These are phyloP conservation scores for Drosophila hamatofila DNA, from an alignment of 2,888 invertebrate species.

Conservation along the genomic window DNA sequence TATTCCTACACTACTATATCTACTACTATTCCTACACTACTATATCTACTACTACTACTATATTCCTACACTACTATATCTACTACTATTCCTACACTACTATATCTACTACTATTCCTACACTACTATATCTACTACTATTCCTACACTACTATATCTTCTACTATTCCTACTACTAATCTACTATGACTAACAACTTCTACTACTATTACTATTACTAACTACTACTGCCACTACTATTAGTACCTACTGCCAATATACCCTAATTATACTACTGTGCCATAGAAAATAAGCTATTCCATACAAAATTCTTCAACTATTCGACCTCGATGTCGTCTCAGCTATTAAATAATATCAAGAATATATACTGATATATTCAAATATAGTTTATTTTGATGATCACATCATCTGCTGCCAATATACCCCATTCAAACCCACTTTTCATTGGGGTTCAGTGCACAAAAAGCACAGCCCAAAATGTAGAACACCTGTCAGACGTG, in stretches of 20 bases:
- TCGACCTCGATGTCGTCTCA: neutral
- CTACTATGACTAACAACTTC: neutral
- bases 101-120: too few species aligned
- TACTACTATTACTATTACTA: too few species aligned
- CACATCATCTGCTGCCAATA: neutral
- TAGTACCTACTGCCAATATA: neutral
- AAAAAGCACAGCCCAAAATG: conserved; percentile 47
- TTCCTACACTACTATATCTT: neutral
- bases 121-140: too few species aligned
- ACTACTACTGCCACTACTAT: neutral
- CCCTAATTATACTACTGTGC: too few species aligned
- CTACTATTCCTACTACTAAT: neutral
- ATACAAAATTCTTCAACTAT: too few species aligned
- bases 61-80: neutral
- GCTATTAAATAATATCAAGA: neutral
- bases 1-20: neutral
- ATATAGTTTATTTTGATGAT: neutral
- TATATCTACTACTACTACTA: neutral
- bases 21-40: too few species aligned
- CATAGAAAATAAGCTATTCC: too few species aligned
- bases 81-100: neutral
- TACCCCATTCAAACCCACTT: neutral
- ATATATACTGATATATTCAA: neutral
- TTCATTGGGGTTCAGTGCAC: neutral
- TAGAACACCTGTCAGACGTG: conserved; percentile 58